Evolutionary conservation across 2,888 invertebrate species (phyloP), one percentile per base, ranked within the genome.

Genomic region (Lathronympha strigana): DNA sequence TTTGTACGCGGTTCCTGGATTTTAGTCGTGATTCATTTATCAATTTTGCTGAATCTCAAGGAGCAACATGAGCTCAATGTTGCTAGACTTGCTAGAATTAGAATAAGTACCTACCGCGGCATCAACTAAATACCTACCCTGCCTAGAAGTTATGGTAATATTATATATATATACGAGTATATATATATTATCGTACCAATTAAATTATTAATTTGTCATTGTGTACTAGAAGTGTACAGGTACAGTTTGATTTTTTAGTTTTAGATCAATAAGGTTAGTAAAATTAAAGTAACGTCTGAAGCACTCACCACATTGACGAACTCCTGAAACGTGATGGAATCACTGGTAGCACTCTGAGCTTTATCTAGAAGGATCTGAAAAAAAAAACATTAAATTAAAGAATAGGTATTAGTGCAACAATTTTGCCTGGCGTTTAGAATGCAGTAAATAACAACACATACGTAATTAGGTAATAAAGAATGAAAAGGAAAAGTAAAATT

Each of bases 231-330:
- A n/a, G n/a, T 9, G 33, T 33, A 1, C 13, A 8, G 3, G 11
- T 13, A 25, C 33, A 11, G 40, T 43, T 43, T 11, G 21, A 1
- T n/a, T n/a, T n/a, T n/a, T n/a, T n/a, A n/a, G n/a, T n/a, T n/a
- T n/a, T n/a, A n/a, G n/a, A n/a, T n/a, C n/a, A n/a, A n/a, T n/a
- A n/a, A n/a, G n/a, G n/a, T n/a, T n/a, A n/a, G n/a, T 21, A 19
- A 43, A 43, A 43, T 11, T 17, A 40, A 4, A n/a, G 38, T 38
- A n/a, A 3, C 6, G 6, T 6, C 3, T 6, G 3, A 36, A 2
- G 38, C 43, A 95, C 97, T 97, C 84, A 98, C 98, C 95, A 98
- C 96, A 93, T 97, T 97, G 73, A 98, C 97, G 87, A 98, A 98
- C 83, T 98, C 97, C 92, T 98, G 97, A 90, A 97, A 98, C 40